phyloP scores from a whole-genome alignment of 2,113 vertebrate genomes.

The Meleagris gallopavo region DNA sequence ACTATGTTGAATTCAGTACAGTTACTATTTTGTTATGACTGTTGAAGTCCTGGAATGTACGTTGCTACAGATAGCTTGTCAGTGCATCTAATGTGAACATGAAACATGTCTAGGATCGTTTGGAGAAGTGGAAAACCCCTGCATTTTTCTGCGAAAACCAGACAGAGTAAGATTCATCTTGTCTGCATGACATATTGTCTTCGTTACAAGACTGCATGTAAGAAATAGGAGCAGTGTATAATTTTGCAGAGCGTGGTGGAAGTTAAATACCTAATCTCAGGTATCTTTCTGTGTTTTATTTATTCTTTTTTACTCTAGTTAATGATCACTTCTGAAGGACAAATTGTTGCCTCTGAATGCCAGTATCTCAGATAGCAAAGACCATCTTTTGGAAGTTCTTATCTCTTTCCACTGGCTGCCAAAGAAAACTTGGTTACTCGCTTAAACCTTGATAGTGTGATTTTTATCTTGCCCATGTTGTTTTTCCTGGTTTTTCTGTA shows the following conservation, averaged over 20 bases:
- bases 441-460: neutral
- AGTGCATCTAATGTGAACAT: neutral
- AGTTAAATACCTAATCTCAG: neutral
- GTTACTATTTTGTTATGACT: neutral
- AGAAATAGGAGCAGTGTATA: neutral
- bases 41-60: neutral
- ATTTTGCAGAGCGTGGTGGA: neutral
- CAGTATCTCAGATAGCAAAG: neutral
- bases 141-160: neutral
- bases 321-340: rapidly evolving
- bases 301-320: neutral
- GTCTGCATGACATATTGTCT: neutral
- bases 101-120: neutral
- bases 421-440: neutral
- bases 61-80: neutral
- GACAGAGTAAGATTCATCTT: neutral
- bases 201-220: neutral
- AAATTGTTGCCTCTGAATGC: neutral
- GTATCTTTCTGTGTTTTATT: neutral
- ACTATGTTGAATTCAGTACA: neutral
- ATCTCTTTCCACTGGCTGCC: neutral
- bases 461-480: neutral
- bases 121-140: neutral
- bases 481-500: neutral
- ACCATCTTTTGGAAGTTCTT: neutral